Percentiles rank a stretch among this genome's conserved stretches.
Evolutionary conservation across 2,888 invertebrate genomes (phyloP).

Genomic region (Chorisops tibialis): DNA sequence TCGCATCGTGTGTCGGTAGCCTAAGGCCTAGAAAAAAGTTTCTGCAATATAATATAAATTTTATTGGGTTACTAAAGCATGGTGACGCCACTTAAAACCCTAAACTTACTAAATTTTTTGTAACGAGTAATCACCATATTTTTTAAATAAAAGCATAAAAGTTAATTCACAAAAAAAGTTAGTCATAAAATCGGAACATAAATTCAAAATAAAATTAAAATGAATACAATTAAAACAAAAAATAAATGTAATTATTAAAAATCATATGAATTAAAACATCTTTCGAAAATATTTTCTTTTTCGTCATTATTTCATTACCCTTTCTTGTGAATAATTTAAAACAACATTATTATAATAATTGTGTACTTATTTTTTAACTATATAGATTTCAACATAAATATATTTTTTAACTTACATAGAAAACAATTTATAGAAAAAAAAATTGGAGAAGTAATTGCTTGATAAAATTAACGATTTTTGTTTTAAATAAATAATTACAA

Average conservation of each 20-base stretch:
- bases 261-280: not conserved
- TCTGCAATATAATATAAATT: too few species aligned
- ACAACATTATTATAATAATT: not conserved
- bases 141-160: too few species aligned
- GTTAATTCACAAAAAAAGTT: not conserved
- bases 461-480: conserved; percentile 12
- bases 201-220: not conserved
- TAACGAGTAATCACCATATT: too few species aligned
- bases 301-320: conserved; percentile 15
- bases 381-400: not conserved
- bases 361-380: not conserved
- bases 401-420: conserved; percentile 19
- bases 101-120: too few species aligned
- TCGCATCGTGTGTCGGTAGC: too few species aligned
- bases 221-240: not conserved
- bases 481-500: not conserved
- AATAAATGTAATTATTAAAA: not conserved
- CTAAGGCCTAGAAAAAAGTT: too few species aligned
- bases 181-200: not conserved
- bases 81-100: too few species aligned
- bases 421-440: too few species aligned
- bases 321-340: conserved; percentile 13
- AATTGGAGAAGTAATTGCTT: too few species aligned
- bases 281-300: conserved; percentile 4
- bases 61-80: too few species aligned